Evolutionary conservation across 2,113 vertebrate genomes (phyloP).

Genomic region (Anser brachyrhynchus): DNA sequence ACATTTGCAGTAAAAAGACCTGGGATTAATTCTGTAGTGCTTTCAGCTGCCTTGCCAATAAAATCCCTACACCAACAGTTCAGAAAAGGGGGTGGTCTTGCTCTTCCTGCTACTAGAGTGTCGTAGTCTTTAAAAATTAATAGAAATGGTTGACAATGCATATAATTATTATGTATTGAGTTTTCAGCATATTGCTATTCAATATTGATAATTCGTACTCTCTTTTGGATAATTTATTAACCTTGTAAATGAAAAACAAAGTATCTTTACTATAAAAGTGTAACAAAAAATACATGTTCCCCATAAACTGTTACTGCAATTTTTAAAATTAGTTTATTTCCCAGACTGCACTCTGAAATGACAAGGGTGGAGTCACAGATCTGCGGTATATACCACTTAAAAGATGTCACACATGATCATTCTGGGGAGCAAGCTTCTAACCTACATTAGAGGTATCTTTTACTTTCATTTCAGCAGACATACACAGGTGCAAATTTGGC

Average conservation of each 20-base stretch:
- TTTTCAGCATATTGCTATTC: background rate
- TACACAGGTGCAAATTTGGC: rapidly evolving
- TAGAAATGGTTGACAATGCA: background rate
- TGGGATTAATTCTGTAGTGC: background rate
- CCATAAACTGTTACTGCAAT: rapidly evolving
- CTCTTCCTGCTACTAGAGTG: background rate
- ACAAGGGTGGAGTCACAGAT: background rate
- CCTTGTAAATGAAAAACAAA: background rate
- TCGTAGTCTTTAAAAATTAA: background rate
- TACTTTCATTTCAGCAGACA: background rate
- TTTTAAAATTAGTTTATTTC: background rate
- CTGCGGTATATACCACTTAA: background rate
- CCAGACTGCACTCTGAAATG: background rate
- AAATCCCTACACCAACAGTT: rapidly evolving
- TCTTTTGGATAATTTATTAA: background rate
- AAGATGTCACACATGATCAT: background rate
- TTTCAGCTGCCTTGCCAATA: background rate
- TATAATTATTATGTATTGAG: background rate
- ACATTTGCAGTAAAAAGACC: background rate
- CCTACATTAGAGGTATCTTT: background rate
- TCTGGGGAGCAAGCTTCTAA: background rate
- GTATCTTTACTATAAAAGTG: background rate
- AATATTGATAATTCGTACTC: background rate
- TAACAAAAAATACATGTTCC: background rate
- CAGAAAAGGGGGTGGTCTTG: background rate